Conservation (phyloP, 2,797 vertebrate genomes). For the Phylloscopus collybita region DNA sequence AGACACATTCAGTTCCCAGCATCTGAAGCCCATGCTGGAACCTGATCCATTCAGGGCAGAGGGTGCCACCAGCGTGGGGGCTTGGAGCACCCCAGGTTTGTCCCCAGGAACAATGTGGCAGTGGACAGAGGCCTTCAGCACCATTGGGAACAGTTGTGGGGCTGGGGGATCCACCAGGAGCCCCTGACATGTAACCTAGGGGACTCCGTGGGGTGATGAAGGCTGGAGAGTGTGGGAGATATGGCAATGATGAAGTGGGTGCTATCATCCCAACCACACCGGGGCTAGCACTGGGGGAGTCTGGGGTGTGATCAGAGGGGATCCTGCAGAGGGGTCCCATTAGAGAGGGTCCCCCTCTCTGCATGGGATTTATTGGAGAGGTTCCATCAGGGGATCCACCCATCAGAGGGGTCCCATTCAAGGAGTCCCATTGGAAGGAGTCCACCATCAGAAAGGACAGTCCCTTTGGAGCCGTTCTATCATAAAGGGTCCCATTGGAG, state of each 20-base stretch:
- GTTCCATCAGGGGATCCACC: no score
- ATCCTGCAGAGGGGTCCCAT: background rate
- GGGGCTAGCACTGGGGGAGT: background rate
- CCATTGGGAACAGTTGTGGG: background rate
- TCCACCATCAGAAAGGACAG: background rate
- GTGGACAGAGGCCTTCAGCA: background rate
- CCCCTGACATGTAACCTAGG: background rate
- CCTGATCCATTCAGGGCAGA: constrained; percentile 16
- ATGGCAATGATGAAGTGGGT: fast-evolving
- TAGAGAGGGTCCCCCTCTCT: background rate
- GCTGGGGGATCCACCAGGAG: background rate
- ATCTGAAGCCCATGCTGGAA: background rate
- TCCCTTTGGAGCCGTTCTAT: background rate
- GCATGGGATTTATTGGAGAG: background rate
- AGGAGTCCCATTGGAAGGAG: background rate
- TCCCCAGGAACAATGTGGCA: background rate
- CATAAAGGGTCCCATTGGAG: background rate
- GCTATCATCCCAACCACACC: background rate
- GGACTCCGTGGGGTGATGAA: background rate
- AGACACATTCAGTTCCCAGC: background rate
- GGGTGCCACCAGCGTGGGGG: fast-evolving
- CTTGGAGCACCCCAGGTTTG: background rate
- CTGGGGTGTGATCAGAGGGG: background rate
- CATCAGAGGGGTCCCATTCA: background rate
- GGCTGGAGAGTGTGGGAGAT: background rate